Percentiles rank a stretch among this genome's conserved stretches.
These are phyloP conservation scores for Palythoa grandis DNA, from an alignment of 92 coral and sea anemone species.

Conservation along the genomic window DNA sequence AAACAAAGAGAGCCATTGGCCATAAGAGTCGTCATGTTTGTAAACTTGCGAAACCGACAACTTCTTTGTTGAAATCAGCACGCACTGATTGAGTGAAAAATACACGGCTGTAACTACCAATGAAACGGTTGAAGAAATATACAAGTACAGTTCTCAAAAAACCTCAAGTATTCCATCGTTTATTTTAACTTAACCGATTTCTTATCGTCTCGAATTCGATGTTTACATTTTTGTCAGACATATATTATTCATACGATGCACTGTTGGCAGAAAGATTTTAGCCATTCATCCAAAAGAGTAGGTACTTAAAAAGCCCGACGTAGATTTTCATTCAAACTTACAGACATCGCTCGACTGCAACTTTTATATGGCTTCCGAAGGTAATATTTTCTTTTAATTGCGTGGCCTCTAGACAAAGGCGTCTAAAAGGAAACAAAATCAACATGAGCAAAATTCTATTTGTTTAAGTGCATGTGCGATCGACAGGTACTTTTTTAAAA, in stretches of 20 bases:
- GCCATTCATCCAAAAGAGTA: constrained; percentile 29
- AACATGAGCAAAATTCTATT: constrained; percentile 21
- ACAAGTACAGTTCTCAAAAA: neutral
- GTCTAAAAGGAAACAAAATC: constrained; percentile 10
- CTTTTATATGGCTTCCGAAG: neutral
- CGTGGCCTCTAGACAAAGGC: neutral
- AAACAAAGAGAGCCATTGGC: constrained; percentile 23
- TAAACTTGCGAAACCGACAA: constrained; percentile 21
- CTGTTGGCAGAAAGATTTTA: constrained; percentile 22
- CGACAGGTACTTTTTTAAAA: constrained; percentile 39
- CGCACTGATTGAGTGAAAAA: neutral
- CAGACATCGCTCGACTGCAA: neutral
- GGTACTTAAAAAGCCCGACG: constrained; percentile 1
- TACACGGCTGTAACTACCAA: neutral
- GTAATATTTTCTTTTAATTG: neutral
- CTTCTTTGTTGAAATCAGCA: constrained; percentile 12
- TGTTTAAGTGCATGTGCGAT: constrained; percentile 22
- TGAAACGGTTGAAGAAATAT: neutral
- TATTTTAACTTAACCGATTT: constrained; percentile 4
- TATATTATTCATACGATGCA: constrained; percentile 40
- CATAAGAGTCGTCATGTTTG: constrained; percentile 20
- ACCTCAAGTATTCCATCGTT: neutral
- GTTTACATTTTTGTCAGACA: constrained; percentile 43
- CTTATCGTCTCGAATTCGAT: constrained; percentile 11
- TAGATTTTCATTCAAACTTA: neutral